These are phyloP conservation scores for Anas acuta DNA, from an alignment of 2,797 vertebrate genomes.

Conservation along the genomic window DNA sequence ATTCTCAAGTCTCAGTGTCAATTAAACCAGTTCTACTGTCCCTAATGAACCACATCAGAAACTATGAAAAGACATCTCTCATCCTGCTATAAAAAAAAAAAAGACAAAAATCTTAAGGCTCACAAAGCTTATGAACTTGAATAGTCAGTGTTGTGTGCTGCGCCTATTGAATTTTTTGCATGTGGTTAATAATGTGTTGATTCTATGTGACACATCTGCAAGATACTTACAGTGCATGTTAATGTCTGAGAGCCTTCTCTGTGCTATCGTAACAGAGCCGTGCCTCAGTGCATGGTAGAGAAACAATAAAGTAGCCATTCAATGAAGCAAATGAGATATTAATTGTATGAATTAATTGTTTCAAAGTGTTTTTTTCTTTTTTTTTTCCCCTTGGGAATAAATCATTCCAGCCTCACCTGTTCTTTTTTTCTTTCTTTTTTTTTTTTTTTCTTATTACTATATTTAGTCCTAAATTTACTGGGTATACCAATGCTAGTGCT, in stretches of 20 bases:
- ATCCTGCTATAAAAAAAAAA: background rate
- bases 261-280: rapidly evolving
- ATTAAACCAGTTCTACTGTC: background rate
- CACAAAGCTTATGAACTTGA: conserved; percentile 9
- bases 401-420: background rate
- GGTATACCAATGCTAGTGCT: background rate
- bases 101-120: background rate
- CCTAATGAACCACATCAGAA: conserved; percentile 3
- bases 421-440: background rate
- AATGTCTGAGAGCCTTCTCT: background rate
- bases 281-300: background rate
- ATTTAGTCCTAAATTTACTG: background rate
- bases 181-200: conserved; percentile 22
- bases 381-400: background rate
- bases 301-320: background rate
- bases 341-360: background rate
- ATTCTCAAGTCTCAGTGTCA: background rate
- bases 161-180: conserved; percentile 11
- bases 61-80: background rate
- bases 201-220: background rate
- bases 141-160: background rate
- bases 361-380: background rate
- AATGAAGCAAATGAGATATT: background rate
- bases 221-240: background rate
- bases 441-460: background rate